Evolutionary conservation across 1,140 invertebrate species (phyloP).

Genomic region (Drosophila nannoptera): DNA sequence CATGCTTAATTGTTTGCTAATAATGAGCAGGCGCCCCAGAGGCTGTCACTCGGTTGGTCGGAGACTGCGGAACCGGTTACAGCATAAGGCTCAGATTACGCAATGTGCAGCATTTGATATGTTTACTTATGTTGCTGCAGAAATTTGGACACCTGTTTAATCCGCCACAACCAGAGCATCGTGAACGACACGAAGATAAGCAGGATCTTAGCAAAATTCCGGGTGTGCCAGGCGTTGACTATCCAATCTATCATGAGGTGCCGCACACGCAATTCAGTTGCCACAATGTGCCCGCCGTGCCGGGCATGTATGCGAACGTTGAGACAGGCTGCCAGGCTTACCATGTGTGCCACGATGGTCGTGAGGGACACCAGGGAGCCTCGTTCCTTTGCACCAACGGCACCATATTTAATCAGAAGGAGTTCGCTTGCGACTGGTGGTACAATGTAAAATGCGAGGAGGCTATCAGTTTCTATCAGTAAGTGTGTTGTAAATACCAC

Average conservation of each 20-base stretch:
- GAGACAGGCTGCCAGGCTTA: conserved; percentile 93
- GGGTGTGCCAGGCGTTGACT: conserved; percentile 86
- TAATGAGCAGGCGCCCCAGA: conserved; percentile 35
- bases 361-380: conserved; percentile 88
- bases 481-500: conserved; percentile 15
- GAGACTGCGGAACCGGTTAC: conserved; percentile 59
- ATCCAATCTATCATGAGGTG: conserved; percentile 86
- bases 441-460: conserved; percentile 91
- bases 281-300: conserved; percentile 85
- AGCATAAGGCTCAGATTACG: conserved; percentile 46
- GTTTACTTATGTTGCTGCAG: conserved; percentile 44
- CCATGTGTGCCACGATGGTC: conserved; percentile 90
- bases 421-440: conserved; percentile 95
- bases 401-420: conserved; percentile 92
- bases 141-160: conserved; percentile 69
- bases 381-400: conserved; percentile 93
- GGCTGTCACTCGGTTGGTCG: conserved; percentile 22
- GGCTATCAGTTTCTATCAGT: conserved; percentile 80
- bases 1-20: conserved; percentile 56
- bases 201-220: conserved; percentile 90
- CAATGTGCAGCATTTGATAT: conserved; percentile 53
- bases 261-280: conserved; percentile 90
- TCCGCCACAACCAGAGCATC: conserved; percentile 65
- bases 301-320: conserved; percentile 92
- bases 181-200: conserved; percentile 81